Conservation (phyloP, 1,140 invertebrate species). For the Drosophila biarmipes region DNA sequence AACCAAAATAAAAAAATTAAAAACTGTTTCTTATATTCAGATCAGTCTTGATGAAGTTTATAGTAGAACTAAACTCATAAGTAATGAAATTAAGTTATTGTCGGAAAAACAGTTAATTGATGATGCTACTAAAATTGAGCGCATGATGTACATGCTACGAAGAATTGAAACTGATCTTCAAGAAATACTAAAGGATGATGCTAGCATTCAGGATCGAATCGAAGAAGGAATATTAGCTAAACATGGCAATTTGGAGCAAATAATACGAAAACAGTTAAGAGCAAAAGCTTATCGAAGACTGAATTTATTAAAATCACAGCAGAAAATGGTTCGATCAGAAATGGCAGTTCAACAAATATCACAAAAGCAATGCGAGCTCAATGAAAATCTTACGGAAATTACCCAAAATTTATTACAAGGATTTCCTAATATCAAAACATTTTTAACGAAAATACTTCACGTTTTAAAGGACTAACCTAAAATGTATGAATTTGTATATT, state of each 20-base stretch:
- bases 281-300: conserved; percentile 86
- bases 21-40: conserved; percentile 42
- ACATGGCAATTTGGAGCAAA: conserved; percentile 86
- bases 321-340: conserved; percentile 79
- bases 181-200: conserved; percentile 84
- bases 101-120: conserved; percentile 49
- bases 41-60: conserved; percentile 86
- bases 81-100: conserved; percentile 83
- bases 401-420: conserved; percentile 86
- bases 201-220: conserved; percentile 82
- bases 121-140: conserved; percentile 72
- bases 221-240: conserved; percentile 81
- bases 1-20: conserved; percentile 73
- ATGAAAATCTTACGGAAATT: conserved; percentile 85
- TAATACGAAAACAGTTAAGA: conserved; percentile 87
- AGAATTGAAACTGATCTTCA: conserved; percentile 84
- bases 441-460: conserved; percentile 86
- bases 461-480: conserved; percentile 84
- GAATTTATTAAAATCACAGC: conserved; percentile 81
- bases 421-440: conserved; percentile 86
- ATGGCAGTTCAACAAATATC: conserved; percentile 84
- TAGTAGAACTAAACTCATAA: conserved; percentile 86
- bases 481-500: too few relatives aligned
- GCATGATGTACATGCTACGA: conserved; percentile 55
- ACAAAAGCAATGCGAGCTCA: conserved; percentile 85